Conservation (phyloP, 2,797 vertebrate genomes). For the Scolopax rusticola region DNA sequence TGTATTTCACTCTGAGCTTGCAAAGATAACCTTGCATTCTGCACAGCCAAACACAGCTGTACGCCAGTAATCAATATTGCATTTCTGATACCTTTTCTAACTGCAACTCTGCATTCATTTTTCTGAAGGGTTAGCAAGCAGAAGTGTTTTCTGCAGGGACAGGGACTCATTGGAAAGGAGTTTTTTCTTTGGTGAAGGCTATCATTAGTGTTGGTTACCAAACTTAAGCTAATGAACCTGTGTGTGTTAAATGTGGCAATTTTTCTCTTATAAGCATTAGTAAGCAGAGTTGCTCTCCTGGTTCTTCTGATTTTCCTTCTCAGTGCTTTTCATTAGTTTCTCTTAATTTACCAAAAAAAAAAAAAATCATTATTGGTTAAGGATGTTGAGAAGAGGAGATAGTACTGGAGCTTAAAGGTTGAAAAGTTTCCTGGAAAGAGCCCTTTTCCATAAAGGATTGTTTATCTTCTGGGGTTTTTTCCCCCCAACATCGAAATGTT, state of each 20-base stretch:
- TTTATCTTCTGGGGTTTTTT: background rate
- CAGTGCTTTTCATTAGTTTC: background rate
- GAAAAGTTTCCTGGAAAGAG: background rate
- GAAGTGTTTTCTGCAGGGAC: background rate
- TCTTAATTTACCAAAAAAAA: background rate
- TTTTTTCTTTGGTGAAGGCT: background rate
- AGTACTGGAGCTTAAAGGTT: background rate
- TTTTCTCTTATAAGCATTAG: background rate
- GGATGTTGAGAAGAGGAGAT: background rate
- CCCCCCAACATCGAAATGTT: background rate
- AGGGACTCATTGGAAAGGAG: background rate
- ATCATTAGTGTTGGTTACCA: background rate
- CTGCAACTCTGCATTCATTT: background rate
- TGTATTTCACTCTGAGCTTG: constrained; percentile 42
- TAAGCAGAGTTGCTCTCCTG: background rate
- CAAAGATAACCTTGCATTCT: background rate
- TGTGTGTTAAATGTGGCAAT: background rate
- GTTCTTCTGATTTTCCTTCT: background rate
- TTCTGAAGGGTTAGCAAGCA: background rate
- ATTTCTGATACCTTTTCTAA: background rate
- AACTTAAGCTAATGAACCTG: background rate
- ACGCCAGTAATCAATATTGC: background rate
- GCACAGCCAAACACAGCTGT: background rate
- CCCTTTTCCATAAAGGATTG: background rate
- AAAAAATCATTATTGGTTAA: background rate